Base-by-base conservation (phyloP, 2,888 invertebrate species). In the Buathra laborator region DNA sequence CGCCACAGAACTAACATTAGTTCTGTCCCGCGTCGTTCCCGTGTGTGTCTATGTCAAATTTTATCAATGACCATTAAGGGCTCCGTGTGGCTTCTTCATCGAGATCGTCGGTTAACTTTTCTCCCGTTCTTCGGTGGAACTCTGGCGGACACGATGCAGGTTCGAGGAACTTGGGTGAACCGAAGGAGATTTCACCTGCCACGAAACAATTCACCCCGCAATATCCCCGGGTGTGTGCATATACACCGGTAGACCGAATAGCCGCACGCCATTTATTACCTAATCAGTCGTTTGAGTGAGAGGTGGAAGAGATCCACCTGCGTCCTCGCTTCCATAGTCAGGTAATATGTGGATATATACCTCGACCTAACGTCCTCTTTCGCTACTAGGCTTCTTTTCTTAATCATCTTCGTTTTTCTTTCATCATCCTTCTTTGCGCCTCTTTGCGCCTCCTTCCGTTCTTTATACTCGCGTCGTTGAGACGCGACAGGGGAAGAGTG, bases 231-330 rank as follows among this genome's bases (percentile, higher is more conserved):
- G 46, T 37, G 59, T 37, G 82, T 79, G 51, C 59, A 77, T 43
- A 48, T n/a, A 66, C 71, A 71, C 37, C 46, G 66, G 46, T 32
- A 48, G 53, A 14, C 51, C 44, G 83, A n/a, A 46, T 67, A 85
- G 81, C 74, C 86, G 64, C 64, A 79, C 85, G 86, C 37, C 87
- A 87, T 87, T 87, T 86, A 86, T 86, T 86, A 83, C 86, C 87
- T 87, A 87, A 87, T 87, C 87, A 86, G 87, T 86, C 74, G 53
- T 64, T 74, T 24, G 56, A 51, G 59, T 16, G 68, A 82, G 59
- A 68, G 59, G 59, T 24, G 56, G 81, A 72, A 48, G 51, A 56
- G 51, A 80, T 85, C 66, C 85, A 85, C 86, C 86, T 90, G 92
- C 91, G 91, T 91, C 71, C 70, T 74, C 68, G 79, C 79, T 70